A percentile compares a stretch with the other conserved stretches of the same genome.
phyloP scores from a whole-genome alignment of 64 coral and sea anemone genomes.

The Stylophora pistillata region DNA sequence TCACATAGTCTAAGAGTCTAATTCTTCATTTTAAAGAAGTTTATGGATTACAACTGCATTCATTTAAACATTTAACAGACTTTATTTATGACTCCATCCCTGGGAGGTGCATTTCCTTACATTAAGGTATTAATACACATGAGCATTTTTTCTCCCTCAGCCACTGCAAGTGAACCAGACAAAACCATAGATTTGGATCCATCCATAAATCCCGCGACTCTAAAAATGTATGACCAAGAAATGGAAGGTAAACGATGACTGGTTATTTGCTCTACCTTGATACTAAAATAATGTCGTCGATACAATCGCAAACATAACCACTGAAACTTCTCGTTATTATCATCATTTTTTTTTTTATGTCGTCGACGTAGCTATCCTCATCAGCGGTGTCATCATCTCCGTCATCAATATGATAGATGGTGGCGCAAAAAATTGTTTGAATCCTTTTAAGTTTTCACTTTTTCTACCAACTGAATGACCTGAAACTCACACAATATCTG shows the following conservation, averaged over 20 bases:
- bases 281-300: background rate
- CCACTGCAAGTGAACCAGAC: background rate
- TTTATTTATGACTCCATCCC: too few relatives aligned
- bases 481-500: too few relatives aligned
- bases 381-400: background rate
- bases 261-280: background rate
- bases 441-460: too few relatives aligned
- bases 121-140: too few relatives aligned
- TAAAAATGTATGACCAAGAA: conserved; percentile 31
- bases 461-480: too few relatives aligned
- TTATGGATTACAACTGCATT: too few relatives aligned
- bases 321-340: background rate
- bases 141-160: background rate
- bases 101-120: too few relatives aligned
- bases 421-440: background rate
- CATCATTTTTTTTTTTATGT: background rate
- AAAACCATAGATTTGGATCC: background rate
- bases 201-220: background rate
- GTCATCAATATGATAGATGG: background rate
- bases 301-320: background rate
- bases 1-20: too few relatives aligned
- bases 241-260: conserved; percentile 2
- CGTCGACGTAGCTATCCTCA: background rate
- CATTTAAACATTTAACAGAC: too few relatives aligned
- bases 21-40: too few relatives aligned